Base-by-base conservation (phyloP, 2,888 invertebrate species). In the Rutpela maculata region DNA sequence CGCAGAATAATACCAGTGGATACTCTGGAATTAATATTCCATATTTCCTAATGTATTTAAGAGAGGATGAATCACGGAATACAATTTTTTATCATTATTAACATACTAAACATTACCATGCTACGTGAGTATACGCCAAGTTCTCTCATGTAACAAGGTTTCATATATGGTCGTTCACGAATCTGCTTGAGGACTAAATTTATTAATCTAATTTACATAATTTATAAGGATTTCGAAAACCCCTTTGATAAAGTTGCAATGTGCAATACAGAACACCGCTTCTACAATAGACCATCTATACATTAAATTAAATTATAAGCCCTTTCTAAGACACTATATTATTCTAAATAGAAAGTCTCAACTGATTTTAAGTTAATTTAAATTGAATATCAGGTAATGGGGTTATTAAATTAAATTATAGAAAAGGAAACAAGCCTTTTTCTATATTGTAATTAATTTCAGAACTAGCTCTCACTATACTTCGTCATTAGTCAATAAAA, bases 121-220 rank as follows among this genome's bases (percentile, higher is more conserved):
- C 55, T 50, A 11, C 50, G n/a, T 22, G 26, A 26, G 22, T 26
- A 60, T 60, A 31, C 35, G n/a, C 22, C 11, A 63, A 17, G 63
- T 17, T 63, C 38, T 63, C 38, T 38, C 18, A 17, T 35, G 17
- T 71, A 78, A 75, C 74, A 38, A 75, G 72, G 67, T 67, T 72
- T 75, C 75, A 74, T 77, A 75, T 77, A 77, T 78, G 78, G 77
- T 59, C 70, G 74, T 74, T 65, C 77, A 71, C 67, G 77, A 67
- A 77, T 66, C 74, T 70, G 73, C 59, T 73, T 68, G 70, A 59
- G 60, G 74, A 71, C 74, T 71, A 74, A 74, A 77, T 77, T 77
- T 77, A 77, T 77, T 77, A 78, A 78, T 68, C 66, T 68, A 56
- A 78, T 78, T 78, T 78, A 59, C 78, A 78, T 78, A 78, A 78